Percentiles rank a stretch among this genome's conserved stretches.
These are phyloP conservation scores for Melanogrammus aeglefinus DNA, from an alignment of 2,797 vertebrate genomes.

Conservation along the genomic window DNA sequence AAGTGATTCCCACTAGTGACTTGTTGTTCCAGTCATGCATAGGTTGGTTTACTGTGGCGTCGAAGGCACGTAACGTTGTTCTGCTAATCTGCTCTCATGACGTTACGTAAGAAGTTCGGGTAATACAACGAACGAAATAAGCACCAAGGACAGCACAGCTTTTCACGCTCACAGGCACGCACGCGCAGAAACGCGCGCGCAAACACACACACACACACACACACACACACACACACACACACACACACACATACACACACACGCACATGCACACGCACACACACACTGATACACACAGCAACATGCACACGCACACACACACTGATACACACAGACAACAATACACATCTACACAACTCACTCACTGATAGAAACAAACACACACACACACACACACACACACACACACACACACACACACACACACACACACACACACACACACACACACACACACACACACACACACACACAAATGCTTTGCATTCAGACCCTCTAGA, in stretches of 20 bases:
- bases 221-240: not conserved
- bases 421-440: not conserved
- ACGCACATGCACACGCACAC: too few relatives aligned
- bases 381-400: too few relatives aligned
- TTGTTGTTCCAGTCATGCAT: not conserved
- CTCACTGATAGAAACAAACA: constrained; percentile 22
- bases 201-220: not conserved
- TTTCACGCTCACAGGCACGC: too few relatives aligned
- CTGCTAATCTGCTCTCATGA: not conserved
- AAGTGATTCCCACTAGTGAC: not conserved
- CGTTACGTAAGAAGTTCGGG: not conserved
- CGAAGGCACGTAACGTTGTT: not conserved
- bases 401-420: too few relatives aligned
- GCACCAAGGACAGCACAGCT: not conserved
- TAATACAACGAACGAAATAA: not conserved
- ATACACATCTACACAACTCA: not conserved
- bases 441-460: constrained; percentile 29
- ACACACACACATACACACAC: not conserved
- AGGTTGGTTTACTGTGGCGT: not conserved
- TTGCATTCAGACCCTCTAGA: too few relatives aligned
- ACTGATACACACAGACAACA: not conserved
- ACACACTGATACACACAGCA: too few relatives aligned
- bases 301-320: not conserved
- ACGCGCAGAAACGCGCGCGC: too few relatives aligned
- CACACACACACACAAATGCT: not conserved